Base-by-base conservation (phyloP, 2,888 invertebrate genomes). In the Thera obeliscata region DNA sequence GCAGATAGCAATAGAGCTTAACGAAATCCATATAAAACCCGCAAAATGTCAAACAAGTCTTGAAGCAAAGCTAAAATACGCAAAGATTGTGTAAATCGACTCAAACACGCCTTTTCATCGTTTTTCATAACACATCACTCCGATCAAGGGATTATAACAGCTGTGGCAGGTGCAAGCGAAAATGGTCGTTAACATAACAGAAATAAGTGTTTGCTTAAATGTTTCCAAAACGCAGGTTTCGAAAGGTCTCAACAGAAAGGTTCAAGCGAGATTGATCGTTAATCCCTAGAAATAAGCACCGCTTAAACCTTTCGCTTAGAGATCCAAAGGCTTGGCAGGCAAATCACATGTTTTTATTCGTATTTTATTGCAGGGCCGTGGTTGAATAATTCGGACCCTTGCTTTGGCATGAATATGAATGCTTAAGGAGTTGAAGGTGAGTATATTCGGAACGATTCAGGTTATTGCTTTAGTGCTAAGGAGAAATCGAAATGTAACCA, bases 271-370 rank as follows among this genome's bases (percentile, higher is more conserved):
- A 65, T 55, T 58, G 61, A 49, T 61, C 57, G 62, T 59, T 59
- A 58, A 55, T 43, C 6, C 61, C n/a, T 56, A 2, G 61, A 35
- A 58, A 64, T 68, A 68, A 61, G 61, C 22, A 61, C 61, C 48
- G 41, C 11, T 22, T 12, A 48, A 66, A 46, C 50, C 50, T 57
- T 52, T 54, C 50, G 61, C 12, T 56, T 12, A 58, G 54, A 43
- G 36, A 56, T 62, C 58, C 62, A 59, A 67, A 67, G 67, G 61
- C 43, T 66, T 56, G 12, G 67, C 48, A 49, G 56, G 56, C 61
- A 56, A 65, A 65, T 62, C 65, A 46, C 69, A 61, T 61, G 65
- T 65, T 65, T 68, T 69, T 65, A 69, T 69, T 62, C 65, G 62
- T 69, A 62, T 65, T 69, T 69, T 65, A 69, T 52, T 61, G 61